Evolutionary conservation across 2,113 vertebrate species (phyloP).

Genomic region (Carassius carassius): DNA sequence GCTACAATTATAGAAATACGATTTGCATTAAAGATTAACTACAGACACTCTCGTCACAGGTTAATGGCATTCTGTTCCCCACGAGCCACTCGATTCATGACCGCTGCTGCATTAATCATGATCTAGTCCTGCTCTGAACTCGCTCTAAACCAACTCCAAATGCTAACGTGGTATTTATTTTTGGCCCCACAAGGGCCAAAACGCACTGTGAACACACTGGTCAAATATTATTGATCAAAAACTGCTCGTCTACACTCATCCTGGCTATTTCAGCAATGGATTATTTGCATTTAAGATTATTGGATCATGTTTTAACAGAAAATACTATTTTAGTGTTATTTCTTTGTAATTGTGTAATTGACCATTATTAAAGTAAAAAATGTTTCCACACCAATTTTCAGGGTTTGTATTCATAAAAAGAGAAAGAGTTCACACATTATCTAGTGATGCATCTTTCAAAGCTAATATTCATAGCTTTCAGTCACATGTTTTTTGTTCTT

Average conservation of each 20-base stretch:
- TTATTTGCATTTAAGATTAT: too few relatives aligned
- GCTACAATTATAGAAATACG: slow-evolving; percentile 14
- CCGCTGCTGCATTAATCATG: slow-evolving; percentile 1
- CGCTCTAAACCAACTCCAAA: neutral
- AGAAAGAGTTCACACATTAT: neutral
- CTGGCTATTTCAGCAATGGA: too few relatives aligned
- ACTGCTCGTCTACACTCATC: neutral
- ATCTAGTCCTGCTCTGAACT: neutral
- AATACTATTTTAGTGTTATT: too few relatives aligned
- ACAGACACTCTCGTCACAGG: neutral
- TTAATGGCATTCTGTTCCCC: neutral
- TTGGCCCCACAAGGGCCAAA: neutral
- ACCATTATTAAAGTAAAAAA: neutral
- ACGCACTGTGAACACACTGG: neutral
- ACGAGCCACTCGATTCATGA: neutral
- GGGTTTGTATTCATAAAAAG: neutral
- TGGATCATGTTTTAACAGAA: too few relatives aligned
- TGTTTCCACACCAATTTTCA: neutral
- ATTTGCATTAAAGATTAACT: slow-evolving; percentile 27
- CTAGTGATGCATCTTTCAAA: neutral
- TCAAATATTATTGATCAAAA: neutral
- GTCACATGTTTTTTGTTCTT: too few relatives aligned
- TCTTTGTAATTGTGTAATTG: neutral
- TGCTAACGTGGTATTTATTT: slow-evolving; percentile 6
- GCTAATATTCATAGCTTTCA: too few relatives aligned